Base-by-base conservation (phyloP, 2,113 vertebrate genomes). In the Tyto alba region DNA sequence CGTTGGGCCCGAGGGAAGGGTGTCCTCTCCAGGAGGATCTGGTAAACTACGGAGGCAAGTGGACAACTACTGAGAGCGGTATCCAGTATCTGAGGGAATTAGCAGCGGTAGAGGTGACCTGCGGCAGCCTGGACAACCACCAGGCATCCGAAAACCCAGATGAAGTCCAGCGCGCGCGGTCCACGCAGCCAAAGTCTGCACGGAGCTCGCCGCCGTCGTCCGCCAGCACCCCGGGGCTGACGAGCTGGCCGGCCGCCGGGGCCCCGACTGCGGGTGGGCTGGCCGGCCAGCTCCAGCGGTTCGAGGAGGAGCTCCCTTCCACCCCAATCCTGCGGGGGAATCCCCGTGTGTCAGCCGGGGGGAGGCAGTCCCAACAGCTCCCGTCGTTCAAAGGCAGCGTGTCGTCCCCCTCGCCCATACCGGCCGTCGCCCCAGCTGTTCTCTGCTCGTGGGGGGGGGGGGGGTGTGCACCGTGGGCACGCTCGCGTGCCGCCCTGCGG, bases 161-260 rank as follows among this genome's bases (percentile, higher is more conserved):
- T 67, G 30, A 90, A 86, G n/a, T 40, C 83, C 52, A 45, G 41
- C 18, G 12, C 50, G 21, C 3, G 2, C 2, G 1, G 32, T 40
- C 69, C 11, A 11, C 4, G 22, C 0, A 0, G 40, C 4, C 8
- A 45, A 75, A 55, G 47, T 85, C 50, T 67, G 25, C 36, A 9
- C 29, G 47, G 66, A 67, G 47, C 2, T 5, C 38, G 22, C 16
- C 2, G 0, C 13, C 5, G 2, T 15, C 0, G 0, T 71, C 34
- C 2, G 3, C 69, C 77, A 69, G 38, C 74, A 64, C 41, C 30
- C 53, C 79, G 66, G 52, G 10, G 16, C 79, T 72, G 1, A 3
- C n/a, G 75, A 72, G 38, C n/a, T 72, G 62, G 75, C 20, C 72
- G n/a, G 26, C 23, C 40, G 26, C 11, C 1, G 2, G 34, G 56